These are phyloP conservation scores for Coregonus sp. DNA, from an alignment of 2,797 vertebrate genomes.

Conservation along the genomic window DNA sequence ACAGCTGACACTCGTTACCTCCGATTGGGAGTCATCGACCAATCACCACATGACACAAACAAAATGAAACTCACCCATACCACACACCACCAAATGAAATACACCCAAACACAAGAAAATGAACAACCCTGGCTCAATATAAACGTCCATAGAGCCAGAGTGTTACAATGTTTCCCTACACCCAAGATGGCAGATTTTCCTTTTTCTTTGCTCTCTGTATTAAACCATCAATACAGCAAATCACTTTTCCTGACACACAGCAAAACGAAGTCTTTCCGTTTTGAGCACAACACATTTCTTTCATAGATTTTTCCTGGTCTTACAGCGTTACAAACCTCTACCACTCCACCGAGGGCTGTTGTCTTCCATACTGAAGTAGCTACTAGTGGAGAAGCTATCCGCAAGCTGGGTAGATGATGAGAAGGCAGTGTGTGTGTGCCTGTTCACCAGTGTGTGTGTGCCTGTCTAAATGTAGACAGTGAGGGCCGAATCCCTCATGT, in stretches of 20 bases:
- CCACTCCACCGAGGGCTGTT: background rate
- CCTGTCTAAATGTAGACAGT: background rate
- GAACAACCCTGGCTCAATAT: no score
- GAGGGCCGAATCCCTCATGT: conserved; percentile 20
- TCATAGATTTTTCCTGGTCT: conserved; percentile 15
- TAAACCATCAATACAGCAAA: conserved; percentile 10
- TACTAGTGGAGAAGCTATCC: conserved; percentile 13
- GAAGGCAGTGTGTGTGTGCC: background rate
- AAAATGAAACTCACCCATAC: no score
- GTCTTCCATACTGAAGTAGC: conserved; percentile 3
- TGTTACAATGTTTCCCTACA: background rate
- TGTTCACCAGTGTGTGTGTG: background rate
- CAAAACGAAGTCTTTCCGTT: background rate
- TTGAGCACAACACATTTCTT: conserved; percentile 21
- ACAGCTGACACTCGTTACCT: no score
- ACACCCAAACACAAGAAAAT: no score
- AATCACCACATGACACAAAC: no score
- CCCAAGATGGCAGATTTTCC: background rate
- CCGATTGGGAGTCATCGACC: no score
- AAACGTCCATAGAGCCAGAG: no score
- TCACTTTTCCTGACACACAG: conserved; percentile 10
- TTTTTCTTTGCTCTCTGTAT: background rate
- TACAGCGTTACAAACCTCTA: background rate
- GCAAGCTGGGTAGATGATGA: conserved; percentile 3
- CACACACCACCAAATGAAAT: no score